Base-by-base conservation (phyloP, 2,113 vertebrate species). In the Centropristis striata region DNA sequence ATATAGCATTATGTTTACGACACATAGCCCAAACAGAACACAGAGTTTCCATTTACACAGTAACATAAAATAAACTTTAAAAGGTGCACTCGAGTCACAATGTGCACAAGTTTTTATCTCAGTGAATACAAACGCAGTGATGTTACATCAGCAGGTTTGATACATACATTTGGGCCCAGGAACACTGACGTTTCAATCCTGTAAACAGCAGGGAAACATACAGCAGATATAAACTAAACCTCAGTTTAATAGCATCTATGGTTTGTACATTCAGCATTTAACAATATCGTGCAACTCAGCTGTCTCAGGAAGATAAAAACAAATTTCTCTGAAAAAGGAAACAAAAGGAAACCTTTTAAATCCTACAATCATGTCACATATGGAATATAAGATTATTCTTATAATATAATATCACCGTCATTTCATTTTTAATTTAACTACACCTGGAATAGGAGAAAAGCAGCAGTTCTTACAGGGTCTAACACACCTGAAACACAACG, bases 221-320 rank as follows among this genome's bases (percentile, higher is more conserved):
- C 55, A 71, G 21, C 65, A 65, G 65, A 49, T 55, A 51, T 12
- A 20, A 85, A 65, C 46, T 57, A 55, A 47, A 57, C 23, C 3
- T 71, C 49, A 50, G 68, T 60, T 80, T 76, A 87, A 85, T 21
- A 84, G 84, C 85, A 88, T 85, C 69, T 66, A 65, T 32, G 44
- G 84, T 89, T 81, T 83, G 50, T 90, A 93, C 92, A 93, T 93
- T 94, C 94, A 90, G 37, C 25, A 75, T 57, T 77, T 41, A 73
- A 80, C 36, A 64, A 59, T 47, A 81, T 4, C 7, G 37, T 63
- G 78, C 70, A 70, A 75, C 71, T 80, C 66, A 66, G 58, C 68
- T 15, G 68, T 75, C 50, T 65, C 60, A 41, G 74, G 68, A 88
- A 25, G 60, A 78, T 71, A 42, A 80, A 86, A 90, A 64, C 8